Evolutionary conservation across 2,797 vertebrate genomes (phyloP).

Genomic region (Spinus olivaceus): DNA sequence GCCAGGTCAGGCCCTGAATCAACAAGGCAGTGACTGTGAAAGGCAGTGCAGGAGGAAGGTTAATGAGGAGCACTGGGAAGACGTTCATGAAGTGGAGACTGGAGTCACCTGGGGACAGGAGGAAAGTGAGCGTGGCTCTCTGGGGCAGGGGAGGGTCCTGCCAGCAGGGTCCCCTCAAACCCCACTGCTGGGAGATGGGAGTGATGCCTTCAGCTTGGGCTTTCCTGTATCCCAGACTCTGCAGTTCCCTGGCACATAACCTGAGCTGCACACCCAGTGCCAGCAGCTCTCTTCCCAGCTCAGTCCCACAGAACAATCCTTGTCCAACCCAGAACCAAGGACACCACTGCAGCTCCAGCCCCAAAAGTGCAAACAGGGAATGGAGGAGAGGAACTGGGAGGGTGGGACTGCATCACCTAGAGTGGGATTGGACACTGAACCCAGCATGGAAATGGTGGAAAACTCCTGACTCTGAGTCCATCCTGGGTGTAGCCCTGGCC

Average conservation of each 20-base stretch:
- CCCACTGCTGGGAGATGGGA: neutral
- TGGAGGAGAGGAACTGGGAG: neutral
- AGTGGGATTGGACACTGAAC: fast-evolving
- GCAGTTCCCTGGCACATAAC: fast-evolving
- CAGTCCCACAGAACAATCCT: neutral
- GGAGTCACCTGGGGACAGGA: neutral
- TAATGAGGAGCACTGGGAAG: constrained; percentile 27
- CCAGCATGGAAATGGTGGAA: fast-evolving
- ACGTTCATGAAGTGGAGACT: constrained; percentile 6
- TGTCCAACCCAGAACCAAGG: neutral
- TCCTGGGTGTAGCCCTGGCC: fast-evolving
- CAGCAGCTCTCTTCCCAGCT: neutral
- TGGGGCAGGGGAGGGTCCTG: neutral
- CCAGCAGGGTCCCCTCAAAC: neutral
- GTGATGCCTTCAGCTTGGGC: too few species aligned
- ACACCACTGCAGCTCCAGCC: neutral
- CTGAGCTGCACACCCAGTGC: neutral
- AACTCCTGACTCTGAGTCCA: fast-evolving
- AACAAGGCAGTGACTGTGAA: constrained; percentile 23
- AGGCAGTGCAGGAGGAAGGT: constrained; percentile 30
- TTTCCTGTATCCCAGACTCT: fast-evolving
- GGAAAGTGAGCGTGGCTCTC: neutral
- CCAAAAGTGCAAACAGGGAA: neutral
- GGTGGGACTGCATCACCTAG: neutral
- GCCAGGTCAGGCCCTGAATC: constrained; percentile 29